Base-by-base conservation (phyloP, 2,113 vertebrate species). In the Gasterosteus nipponicus region DNA sequence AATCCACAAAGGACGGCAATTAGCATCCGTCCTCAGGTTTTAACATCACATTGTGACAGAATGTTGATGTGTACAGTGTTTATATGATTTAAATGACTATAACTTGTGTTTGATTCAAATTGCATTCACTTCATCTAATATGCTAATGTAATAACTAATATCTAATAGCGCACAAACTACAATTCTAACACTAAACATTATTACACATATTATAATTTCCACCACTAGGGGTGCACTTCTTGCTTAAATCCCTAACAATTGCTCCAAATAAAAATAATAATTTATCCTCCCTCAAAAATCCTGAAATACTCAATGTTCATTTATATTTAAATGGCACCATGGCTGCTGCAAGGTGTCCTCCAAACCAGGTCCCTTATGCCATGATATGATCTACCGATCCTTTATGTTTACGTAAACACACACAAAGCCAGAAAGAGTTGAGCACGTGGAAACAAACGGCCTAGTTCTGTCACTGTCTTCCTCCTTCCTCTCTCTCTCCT, bases 401-500 rank as follows among this genome's bases (percentile, higher is more conserved):
- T 7, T 29, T 44, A 31, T 82, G 62, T 89, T 82, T 56, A 38
- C 70, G 74, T 66, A 80, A 59, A 69, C 41, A 72, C 8, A 58
- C 59, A 79, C 22, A 80, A 59, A 84, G 82, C 66, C 81, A 77
- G 53, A 71, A 84, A 86, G 83, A 84, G 85, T 87, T 86, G 76
- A 84, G 65, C 74, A 82, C 84, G 86, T 89, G 81, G 70, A 85
- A 89, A 90, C 89, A 92, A 86, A 86, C 92, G 91, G 78, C 89
- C 91, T 86, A 91, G 86, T 92, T 92, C 89, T 93, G 91, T 92
- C 85, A 88, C 59, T 60, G 78, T 71, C 82, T 84, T 62, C 38
- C 83, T 82, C 74, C 71, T 84, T 73, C 73, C 65, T 72, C 79
- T 74, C 80, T 73, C 81, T 83, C 84, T 89, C 77, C 83, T 87